Percentiles rank a stretch among this genome's conserved stretches.
These are phyloP conservation scores for Bombus sylvicola DNA, from an alignment of 1,140 invertebrate species.

Conservation along the genomic window DNA sequence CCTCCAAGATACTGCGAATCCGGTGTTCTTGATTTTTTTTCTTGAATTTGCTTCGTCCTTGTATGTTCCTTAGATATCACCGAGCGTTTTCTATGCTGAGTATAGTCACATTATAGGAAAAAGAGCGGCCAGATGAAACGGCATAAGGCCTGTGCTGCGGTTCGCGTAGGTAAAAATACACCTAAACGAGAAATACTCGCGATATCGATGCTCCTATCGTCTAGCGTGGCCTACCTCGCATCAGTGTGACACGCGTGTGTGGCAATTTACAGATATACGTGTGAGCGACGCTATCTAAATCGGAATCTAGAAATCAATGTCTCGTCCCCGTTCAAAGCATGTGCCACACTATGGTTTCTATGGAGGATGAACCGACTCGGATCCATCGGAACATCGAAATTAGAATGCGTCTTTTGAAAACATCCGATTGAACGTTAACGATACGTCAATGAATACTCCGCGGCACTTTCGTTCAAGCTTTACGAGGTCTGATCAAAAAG, in stretches of 20 bases:
- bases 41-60: slow-evolving; percentile 28
- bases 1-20: slow-evolving; percentile 43
- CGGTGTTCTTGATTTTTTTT: slow-evolving; percentile 51
- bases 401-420: slow-evolving; percentile 24
- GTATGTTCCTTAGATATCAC: background rate
- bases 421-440: background rate
- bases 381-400: slow-evolving; percentile 27
- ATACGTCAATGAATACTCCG: too few relatives aligned
- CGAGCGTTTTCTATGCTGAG: background rate
- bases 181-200: background rate
- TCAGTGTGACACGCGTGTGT: background rate
- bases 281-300: slow-evolving; percentile 65
- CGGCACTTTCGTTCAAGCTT: background rate
- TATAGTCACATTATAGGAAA: background rate
- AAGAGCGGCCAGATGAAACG: too few relatives aligned
- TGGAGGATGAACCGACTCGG: slow-evolving; percentile 10
- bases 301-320: slow-evolving; percentile 74
- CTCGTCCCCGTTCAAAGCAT: slow-evolving; percentile 47
- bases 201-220: slow-evolving; percentile 20
- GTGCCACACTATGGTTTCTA: background rate
- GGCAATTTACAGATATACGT: background rate
- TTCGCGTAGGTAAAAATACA: background rate
- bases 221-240: slow-evolving; percentile 2
- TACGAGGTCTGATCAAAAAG: background rate
- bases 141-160: background rate